Percentiles rank a stretch among this genome's conserved stretches.
phyloP scores from a whole-genome alignment of 2,113 vertebrate species.

The Zosterops japonicus region DNA sequence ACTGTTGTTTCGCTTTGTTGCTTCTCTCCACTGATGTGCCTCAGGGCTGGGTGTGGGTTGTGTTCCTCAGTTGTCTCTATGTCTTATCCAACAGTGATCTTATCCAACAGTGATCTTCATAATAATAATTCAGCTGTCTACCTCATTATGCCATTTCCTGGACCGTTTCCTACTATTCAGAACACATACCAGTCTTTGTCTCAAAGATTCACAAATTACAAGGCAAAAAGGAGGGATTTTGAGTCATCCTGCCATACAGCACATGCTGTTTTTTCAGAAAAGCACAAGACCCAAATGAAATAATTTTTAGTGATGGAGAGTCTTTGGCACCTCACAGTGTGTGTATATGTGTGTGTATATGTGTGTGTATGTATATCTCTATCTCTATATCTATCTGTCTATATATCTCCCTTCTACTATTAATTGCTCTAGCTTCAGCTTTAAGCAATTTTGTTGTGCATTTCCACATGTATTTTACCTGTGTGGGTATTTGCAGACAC shows the following conservation, averaged over 20 bases:
- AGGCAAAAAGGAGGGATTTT: constrained; percentile 10
- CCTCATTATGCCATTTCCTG: constrained; percentile 39
- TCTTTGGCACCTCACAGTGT: background rate
- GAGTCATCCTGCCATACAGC: background rate
- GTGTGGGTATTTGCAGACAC: background rate
- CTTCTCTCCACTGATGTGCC: background rate
- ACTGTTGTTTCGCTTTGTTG: background rate
- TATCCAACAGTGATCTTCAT: constrained; percentile 28
- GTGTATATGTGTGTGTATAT: background rate
- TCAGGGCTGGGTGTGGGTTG: background rate
- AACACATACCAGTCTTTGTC: background rate
- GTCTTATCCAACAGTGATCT: constrained; percentile 14
- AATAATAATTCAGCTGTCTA: constrained; percentile 20
- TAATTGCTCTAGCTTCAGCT: background rate
- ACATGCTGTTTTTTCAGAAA: background rate
- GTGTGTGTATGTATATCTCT: too few species aligned
- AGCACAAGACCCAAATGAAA: background rate
- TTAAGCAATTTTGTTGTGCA: background rate
- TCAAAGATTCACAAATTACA: constrained; percentile 14
- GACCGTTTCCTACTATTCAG: constrained; percentile 16
- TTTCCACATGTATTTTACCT: background rate
- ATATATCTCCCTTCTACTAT: background rate
- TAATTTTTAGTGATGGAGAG: background rate
- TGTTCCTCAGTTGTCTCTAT: constrained; percentile 36
- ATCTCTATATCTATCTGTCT: too few species aligned